phyloP scores from a whole-genome alignment of 30 jellyfish, hydroid and myxozoan genomes.

The Phacellophora camtschatica region DNA sequence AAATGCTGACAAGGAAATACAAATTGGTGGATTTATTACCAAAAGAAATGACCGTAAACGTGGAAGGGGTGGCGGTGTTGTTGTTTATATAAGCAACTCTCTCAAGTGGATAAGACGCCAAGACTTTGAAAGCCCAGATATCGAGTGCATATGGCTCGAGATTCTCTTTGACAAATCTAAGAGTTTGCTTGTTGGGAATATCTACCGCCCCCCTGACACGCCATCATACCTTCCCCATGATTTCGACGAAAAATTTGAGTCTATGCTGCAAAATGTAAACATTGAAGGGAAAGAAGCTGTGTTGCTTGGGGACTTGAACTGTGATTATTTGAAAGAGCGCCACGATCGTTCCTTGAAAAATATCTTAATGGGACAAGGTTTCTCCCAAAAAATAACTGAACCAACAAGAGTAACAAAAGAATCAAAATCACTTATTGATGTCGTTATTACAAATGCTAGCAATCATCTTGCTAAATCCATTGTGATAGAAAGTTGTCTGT shows the following conservation, averaged over 20 bases:
- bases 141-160: constrained; percentile 26
- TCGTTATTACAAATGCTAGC: constrained; percentile 5
- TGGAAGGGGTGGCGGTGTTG: constrained; percentile 57
- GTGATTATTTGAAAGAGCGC: constrained; percentile 25
- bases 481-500: constrained; percentile 12
- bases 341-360: constrained; percentile 7
- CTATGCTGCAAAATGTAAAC: constrained; percentile 32
- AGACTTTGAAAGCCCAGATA: constrained; percentile 27
- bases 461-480: neutral
- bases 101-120: constrained; percentile 29
- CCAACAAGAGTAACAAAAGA: constrained; percentile 23
- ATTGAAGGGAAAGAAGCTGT: constrained; percentile 36
- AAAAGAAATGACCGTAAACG: constrained; percentile 27
- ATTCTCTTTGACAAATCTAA: constrained; percentile 16
- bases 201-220: constrained; percentile 59
- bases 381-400: constrained; percentile 8
- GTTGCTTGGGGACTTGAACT: constrained; percentile 54
- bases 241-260: constrained; percentile 21
- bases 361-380: neutral
- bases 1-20: constrained; percentile 41
- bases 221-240: constrained; percentile 4
- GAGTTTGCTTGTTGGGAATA: constrained; percentile 17
- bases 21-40: constrained; percentile 23
- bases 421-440: constrained; percentile 28
- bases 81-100: constrained; percentile 2